These are phyloP conservation scores for Himalopsyche tibetana DNA, from an alignment of 2,888 invertebrate genomes.

Conservation along the genomic window DNA sequence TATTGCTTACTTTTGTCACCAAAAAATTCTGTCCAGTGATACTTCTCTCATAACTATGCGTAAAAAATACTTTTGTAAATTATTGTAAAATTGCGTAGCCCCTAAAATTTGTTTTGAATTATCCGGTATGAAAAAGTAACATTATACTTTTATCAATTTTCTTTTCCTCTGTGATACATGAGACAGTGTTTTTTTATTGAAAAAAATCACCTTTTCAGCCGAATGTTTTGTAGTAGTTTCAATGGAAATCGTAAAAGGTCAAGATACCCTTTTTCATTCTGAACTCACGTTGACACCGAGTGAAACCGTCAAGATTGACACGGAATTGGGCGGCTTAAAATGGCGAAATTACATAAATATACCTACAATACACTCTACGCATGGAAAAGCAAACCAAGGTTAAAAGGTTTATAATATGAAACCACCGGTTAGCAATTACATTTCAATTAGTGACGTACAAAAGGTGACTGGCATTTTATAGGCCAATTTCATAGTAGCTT, in stretches of 20 bases:
- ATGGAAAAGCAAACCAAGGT: constrained; percentile 12
- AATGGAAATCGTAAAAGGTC: constrained; percentile 27
- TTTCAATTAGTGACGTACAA: constrained; percentile 12
- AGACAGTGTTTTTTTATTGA: too few relatives aligned
- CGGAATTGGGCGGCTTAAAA: constrained; percentile 31
- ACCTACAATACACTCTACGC: neutral
- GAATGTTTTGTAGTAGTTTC: neutral
- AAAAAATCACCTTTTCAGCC: too few relatives aligned
- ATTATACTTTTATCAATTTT: too few relatives aligned
- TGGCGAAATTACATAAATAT: constrained; percentile 9
- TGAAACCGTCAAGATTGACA: constrained; percentile 16
- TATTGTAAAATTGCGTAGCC: too few relatives aligned
- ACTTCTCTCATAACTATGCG: too few relatives aligned
- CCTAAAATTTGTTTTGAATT: too few relatives aligned
- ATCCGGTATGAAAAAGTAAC: too few relatives aligned
- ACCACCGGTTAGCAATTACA: constrained; percentile 1
- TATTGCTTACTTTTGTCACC: too few relatives aligned
- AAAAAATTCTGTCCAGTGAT: too few relatives aligned
- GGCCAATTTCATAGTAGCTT: neutral
- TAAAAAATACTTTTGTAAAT: too few relatives aligned
- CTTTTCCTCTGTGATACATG: too few relatives aligned
- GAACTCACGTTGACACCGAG: constrained; percentile 33
- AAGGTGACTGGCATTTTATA: neutral
- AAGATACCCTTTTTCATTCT: constrained; percentile 13
- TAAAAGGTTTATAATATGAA: constrained; percentile 32